These are phyloP conservation scores for Mustela lutreola DNA, from an alignment of 2,113 vertebrate species.

Conservation along the genomic window DNA sequence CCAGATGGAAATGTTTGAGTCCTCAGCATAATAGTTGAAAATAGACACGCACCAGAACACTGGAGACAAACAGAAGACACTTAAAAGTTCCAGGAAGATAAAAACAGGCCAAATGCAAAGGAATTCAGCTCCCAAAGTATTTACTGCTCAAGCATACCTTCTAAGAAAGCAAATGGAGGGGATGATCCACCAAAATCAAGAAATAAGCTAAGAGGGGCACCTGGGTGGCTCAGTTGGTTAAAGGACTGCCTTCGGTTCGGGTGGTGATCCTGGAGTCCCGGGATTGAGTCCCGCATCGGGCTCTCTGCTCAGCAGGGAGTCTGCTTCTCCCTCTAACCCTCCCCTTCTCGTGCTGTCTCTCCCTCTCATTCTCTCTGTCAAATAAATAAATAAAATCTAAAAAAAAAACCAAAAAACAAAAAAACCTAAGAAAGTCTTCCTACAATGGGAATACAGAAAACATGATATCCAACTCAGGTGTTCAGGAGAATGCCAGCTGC, in stretches of 20 bases:
- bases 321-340: no score
- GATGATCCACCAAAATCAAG: background rate
- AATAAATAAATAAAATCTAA: no score
- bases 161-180: background rate
- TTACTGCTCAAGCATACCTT: background rate
- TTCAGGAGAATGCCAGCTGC: background rate
- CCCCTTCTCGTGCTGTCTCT: no score
- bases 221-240: no score
- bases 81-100: background rate
- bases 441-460: background rate
- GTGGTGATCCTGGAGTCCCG: no score
- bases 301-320: no score
- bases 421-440: background rate
- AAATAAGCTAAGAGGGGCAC: background rate
- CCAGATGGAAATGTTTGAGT: background rate
- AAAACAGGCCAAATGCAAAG: background rate
- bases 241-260: no score
- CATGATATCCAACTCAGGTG: background rate
- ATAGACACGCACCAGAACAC: background rate
- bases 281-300: no score
- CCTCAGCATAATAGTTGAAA: background rate
- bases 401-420: background rate
- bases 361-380: no score
- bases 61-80: background rate
- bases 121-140: constrained; percentile 6